Evolutionary conservation across 2,888 invertebrate genomes (phyloP).

Genomic region (Drosophila lutescens): DNA sequence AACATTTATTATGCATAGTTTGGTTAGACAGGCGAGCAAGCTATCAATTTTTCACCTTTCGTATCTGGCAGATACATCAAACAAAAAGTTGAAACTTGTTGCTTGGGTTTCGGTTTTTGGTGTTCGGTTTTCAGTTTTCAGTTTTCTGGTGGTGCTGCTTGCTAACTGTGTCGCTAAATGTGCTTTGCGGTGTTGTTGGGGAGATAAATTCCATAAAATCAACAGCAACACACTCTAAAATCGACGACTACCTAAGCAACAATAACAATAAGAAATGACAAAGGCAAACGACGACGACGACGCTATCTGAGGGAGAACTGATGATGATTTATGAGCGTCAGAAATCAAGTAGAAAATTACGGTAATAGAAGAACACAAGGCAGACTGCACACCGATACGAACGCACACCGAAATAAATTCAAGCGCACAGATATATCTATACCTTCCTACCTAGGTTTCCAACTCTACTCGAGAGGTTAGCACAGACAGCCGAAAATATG

Average conservation of each 20-base stretch:
- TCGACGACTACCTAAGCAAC: constrained; percentile 65
- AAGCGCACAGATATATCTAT: constrained; percentile 11
- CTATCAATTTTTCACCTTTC: constrained; percentile 72
- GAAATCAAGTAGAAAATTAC: constrained; percentile 80
- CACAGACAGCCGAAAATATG: constrained; percentile 4
- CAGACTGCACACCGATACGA: constrained; percentile 18
- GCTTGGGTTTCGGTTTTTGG: constrained; percentile 26
- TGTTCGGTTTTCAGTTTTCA: neutral
- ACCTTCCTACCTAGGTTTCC: constrained; percentile 13
- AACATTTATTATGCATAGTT: constrained; percentile 75
- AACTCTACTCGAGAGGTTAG: constrained; percentile 5
- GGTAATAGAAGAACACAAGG: constrained; percentile 60
- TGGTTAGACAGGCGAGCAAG: constrained; percentile 63
- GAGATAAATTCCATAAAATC: constrained; percentile 70
- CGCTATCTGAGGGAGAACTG: constrained; percentile 68
- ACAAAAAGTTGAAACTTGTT: constrained; percentile 64
- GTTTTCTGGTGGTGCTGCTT: constrained; percentile 31
- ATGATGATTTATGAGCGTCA: constrained; percentile 79
- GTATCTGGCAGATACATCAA: constrained; percentile 76
- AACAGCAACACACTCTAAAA: constrained; percentile 53
- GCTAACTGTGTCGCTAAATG: constrained; percentile 74
- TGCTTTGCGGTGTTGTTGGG: constrained; percentile 37
- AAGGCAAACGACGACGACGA: constrained; percentile 41
- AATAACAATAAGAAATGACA: constrained; percentile 41
- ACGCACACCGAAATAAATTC: neutral